phyloP scores from a whole-genome alignment of 1,140 invertebrate species.

The Pectinophora gossypiella region DNA sequence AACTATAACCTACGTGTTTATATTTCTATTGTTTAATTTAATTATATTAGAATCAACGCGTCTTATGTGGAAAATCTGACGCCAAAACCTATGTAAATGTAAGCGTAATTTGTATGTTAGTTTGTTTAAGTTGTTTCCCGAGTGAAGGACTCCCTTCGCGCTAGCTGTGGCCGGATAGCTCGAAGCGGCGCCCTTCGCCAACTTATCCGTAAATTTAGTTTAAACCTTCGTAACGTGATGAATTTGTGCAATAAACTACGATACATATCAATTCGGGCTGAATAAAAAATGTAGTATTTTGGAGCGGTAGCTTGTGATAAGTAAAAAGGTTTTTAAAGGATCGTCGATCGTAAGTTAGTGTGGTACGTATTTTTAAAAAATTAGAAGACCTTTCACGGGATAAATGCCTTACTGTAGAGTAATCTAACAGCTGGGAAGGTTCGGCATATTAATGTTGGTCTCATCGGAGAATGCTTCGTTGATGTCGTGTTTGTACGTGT shows the following conservation, averaged over 20 bases:
- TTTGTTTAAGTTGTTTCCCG: slow-evolving; percentile 8
- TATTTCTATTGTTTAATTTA: too few species aligned
- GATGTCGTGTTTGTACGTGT: neutral
- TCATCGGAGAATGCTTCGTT: slow-evolving; percentile 22
- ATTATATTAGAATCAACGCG: too few species aligned
- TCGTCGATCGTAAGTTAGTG: slow-evolving; percentile 39
- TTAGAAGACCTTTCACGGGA: slow-evolving; percentile 43
- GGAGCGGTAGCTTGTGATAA: slow-evolving; percentile 61
- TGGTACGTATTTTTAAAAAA: slow-evolving; percentile 52
- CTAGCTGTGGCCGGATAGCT: slow-evolving; percentile 68
- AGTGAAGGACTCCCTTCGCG: slow-evolving; percentile 41
- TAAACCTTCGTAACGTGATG: slow-evolving; percentile 41
- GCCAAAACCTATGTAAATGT: too few species aligned
- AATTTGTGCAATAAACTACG: slow-evolving; percentile 67
- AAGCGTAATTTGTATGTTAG: neutral
- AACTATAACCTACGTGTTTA: too few species aligned
- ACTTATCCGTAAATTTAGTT: slow-evolving; percentile 27
- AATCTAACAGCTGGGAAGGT: slow-evolving; percentile 32
- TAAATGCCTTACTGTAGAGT: slow-evolving; percentile 57
- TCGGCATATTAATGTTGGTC: slow-evolving; percentile 7
- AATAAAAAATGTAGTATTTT: slow-evolving; percentile 48
- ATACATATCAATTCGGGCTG: slow-evolving; percentile 73
- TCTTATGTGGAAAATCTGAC: too few species aligned
- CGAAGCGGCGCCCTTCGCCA: slow-evolving; percentile 35
- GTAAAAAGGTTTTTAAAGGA: slow-evolving; percentile 35